Evolutionary conservation across 2,888 invertebrate species (phyloP), one percentile per base, ranked within the genome.

Genomic region (Lochmaea capreae): DNA sequence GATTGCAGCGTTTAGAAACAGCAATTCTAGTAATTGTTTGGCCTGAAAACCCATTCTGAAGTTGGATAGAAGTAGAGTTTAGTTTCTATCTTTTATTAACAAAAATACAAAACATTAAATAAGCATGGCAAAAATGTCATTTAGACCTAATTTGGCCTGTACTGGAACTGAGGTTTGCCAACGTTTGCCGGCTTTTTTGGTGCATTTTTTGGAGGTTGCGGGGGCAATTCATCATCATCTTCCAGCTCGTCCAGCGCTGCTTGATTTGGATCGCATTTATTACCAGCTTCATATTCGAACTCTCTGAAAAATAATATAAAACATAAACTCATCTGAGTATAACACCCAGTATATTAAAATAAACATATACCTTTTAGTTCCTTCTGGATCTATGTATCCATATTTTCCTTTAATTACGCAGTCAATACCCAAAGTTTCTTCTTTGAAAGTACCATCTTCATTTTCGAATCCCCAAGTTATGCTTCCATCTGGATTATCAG

Each of bases 381-480:
- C 95, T 83, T 95, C 95, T 0, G 95, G 95, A 86, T 95, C 95
- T 10, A 95, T 89, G 85, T 95, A 95, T 46, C 95, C 95, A 84
- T 95, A 95, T 84, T 92, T 94, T 26, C 84, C 84, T 18, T 79
- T 78, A 16, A 82, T 83, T 2, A 81, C 76, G 70, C 84, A 84
- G 85, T 95, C 94, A 12, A 90, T 88, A 61, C 95, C 95, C 79
- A 95, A 93, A 10, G 91, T 90, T 88, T 95, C 95, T 85, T 95
- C 95, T 84, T 95, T 95, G 87, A 93, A 95, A 2, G 94, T 93
- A 26, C 95, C 95, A 82, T 95, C 95, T 81, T 95, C 95, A 84
- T 95, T 95, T 86, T 95, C 95, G 83, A 93, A 95, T 65, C 95
- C 95, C 95, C 95, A 95, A 0, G 93, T 93, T 81, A 95, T 95